Evolutionary conservation across 2,113 vertebrate species (phyloP).

Genomic region (Boulengeromyrus knoepffleri): DNA sequence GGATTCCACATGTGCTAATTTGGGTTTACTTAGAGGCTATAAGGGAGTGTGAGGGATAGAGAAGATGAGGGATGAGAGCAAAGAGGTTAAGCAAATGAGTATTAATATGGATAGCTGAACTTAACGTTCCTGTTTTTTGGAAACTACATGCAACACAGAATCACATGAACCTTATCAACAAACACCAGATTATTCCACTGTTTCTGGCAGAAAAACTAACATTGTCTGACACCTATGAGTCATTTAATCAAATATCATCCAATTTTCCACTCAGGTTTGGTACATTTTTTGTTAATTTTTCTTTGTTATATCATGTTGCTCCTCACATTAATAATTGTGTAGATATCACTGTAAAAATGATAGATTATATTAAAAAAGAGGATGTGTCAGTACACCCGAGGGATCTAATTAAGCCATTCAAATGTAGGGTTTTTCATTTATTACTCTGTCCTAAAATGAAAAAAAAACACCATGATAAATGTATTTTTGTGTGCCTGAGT

Average conservation of each 20-base stretch:
- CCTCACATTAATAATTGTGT: not conserved
- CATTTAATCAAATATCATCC: not conserved
- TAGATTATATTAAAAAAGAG: not conserved
- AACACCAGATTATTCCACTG: not conserved
- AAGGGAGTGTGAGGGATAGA: not conserved
- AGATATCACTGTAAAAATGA: not conserved
- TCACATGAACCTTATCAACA: not conserved
- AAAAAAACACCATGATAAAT: not conserved
- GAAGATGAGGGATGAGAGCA: conserved; percentile 43
- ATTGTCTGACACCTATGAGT: not conserved
- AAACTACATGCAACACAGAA: not conserved
- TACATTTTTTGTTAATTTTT: not conserved
- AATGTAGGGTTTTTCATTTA: not conserved
- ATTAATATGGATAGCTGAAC: conserved; percentile 62
- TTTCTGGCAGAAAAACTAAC: not conserved
- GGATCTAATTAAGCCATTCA: not conserved
- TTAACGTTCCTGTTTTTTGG: not conserved
- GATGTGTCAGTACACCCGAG: not conserved
- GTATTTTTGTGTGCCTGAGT: not conserved
- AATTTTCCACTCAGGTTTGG: not conserved
- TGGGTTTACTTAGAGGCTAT: not conserved
- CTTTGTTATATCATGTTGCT: not conserved
- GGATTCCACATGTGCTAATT: not conserved
- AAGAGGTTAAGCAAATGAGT: conserved; percentile 55
- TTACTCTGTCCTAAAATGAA: not conserved